These are phyloP conservation scores for Drosophila setosimentum DNA, from an alignment of 2,888 invertebrate genomes.

Conservation along the genomic window DNA sequence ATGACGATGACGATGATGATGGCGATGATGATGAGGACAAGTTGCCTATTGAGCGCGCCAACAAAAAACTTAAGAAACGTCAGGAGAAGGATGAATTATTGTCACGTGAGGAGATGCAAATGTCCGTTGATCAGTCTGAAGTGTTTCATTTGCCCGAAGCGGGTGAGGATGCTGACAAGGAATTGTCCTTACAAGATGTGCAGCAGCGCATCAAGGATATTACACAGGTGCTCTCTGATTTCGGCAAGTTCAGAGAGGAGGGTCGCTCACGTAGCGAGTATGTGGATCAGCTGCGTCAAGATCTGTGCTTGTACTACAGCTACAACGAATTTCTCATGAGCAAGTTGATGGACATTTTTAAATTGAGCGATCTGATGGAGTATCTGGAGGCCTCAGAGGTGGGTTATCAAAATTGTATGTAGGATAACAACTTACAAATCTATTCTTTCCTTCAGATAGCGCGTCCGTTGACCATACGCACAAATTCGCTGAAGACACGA, in stretches of 20 bases:
- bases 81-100: slow-evolving; percentile 89
- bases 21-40: slow-evolving; percentile 88
- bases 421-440: background rate
- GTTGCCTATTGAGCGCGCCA: slow-evolving; percentile 94
- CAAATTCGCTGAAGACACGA: slow-evolving; percentile 97
- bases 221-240: slow-evolving; percentile 92
- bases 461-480: slow-evolving; percentile 97
- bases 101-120: slow-evolving; percentile 93
- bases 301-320: slow-evolving; percentile 97
- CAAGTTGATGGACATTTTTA: slow-evolving; percentile 95
- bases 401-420: background rate
- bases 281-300: slow-evolving; percentile 90
- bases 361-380: slow-evolving; percentile 94
- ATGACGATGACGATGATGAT: slow-evolving; percentile 83
- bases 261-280: slow-evolving; percentile 93
- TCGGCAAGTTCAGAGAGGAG: slow-evolving; percentile 89
- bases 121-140: slow-evolving; percentile 91
- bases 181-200: slow-evolving; percentile 91
- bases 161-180: slow-evolving; percentile 91
- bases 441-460: slow-evolving; percentile 85
- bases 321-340: slow-evolving; percentile 99
- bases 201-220: slow-evolving; percentile 96
- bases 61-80: slow-evolving; percentile 91
- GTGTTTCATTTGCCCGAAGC: slow-evolving; percentile 92
- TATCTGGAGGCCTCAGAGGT: slow-evolving; percentile 98